A percentile compares a stretch with the other conserved stretches of the same genome.
These are phyloP conservation scores for Tolmerus cingulatus DNA, from an alignment of 2,888 invertebrate species.

Conservation along the genomic window DNA sequence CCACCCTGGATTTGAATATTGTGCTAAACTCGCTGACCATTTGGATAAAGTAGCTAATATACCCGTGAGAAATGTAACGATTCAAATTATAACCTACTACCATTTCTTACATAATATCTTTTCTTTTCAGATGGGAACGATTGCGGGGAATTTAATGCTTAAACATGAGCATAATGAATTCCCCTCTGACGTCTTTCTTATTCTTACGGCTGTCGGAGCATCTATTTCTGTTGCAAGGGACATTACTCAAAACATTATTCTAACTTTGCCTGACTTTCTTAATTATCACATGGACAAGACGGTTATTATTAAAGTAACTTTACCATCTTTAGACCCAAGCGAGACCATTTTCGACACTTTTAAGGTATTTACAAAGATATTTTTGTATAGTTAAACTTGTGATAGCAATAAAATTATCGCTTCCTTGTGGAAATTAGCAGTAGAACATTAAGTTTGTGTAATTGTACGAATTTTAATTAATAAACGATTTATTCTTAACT, in stretches of 20 bases:
- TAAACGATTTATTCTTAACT: no score
- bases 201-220: conserved; percentile 53
- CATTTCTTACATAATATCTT: background rate
- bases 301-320: conserved; percentile 68
- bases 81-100: background rate
- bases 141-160: conserved; percentile 74
- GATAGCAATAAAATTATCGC: no score
- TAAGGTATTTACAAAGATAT: conserved; percentile 51
- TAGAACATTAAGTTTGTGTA: no score
- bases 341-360: conserved; percentile 64
- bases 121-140: conserved; percentile 65
- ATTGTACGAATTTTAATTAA: no score
- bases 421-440: no score
- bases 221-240: conserved; percentile 60
- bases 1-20: conserved; percentile 65
- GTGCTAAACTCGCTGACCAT: conserved; percentile 66
- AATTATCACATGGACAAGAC: conserved; percentile 69
- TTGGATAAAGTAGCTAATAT: conserved; percentile 68
- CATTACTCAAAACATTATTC: background rate
- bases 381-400: background rate
- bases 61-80: conserved; percentile 68
- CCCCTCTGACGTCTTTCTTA: conserved; percentile 71
- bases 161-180: conserved; percentile 71
- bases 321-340: conserved; percentile 60
- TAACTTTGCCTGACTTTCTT: conserved; percentile 64